phyloP scores from a whole-genome alignment of 1,140 invertebrate genomes.

The Yoshiicerus persimilis region DNA sequence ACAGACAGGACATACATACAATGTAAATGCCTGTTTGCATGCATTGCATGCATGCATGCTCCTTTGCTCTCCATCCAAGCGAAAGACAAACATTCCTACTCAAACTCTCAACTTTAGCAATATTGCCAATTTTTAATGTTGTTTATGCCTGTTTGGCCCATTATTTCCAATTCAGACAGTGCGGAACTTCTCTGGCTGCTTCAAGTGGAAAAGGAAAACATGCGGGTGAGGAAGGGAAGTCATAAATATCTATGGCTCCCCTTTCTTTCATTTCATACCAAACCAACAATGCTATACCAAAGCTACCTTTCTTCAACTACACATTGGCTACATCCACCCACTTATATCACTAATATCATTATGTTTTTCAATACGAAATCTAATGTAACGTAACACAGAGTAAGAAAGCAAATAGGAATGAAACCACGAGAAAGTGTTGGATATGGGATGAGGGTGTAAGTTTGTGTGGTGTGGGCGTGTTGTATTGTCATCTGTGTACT shows the following conservation, averaged over 20 bases:
- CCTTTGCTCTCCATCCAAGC: constrained; percentile 1
- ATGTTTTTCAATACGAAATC: background rate
- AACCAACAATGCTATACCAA: background rate
- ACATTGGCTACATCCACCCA: background rate
- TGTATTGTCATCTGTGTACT: background rate
- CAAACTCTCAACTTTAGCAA: constrained; percentile 27
- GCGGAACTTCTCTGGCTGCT: background rate
- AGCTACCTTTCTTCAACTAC: no score
- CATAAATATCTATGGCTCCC: constrained; percentile 16
- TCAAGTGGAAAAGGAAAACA: constrained; percentile 20
- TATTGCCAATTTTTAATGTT: constrained; percentile 27
- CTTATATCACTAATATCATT: background rate
- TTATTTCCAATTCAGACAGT: constrained; percentile 20
- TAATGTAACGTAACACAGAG: background rate
- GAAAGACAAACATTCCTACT: constrained; percentile 19
- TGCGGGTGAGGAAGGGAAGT: constrained; percentile 1
- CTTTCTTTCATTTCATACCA: background rate
- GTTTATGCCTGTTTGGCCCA: constrained; percentile 10
- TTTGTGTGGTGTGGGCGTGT: background rate
- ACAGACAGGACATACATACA: background rate
- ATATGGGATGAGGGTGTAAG: background rate
- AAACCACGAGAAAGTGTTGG: background rate
- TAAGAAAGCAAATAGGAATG: background rate
- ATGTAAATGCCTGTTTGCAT: constrained; percentile 17
- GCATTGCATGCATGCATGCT: constrained; percentile 18